These are phyloP conservation scores for Sebastes cheni DNA, from an alignment of 2,797 vertebrate genomes.

Conservation along the genomic window DNA sequence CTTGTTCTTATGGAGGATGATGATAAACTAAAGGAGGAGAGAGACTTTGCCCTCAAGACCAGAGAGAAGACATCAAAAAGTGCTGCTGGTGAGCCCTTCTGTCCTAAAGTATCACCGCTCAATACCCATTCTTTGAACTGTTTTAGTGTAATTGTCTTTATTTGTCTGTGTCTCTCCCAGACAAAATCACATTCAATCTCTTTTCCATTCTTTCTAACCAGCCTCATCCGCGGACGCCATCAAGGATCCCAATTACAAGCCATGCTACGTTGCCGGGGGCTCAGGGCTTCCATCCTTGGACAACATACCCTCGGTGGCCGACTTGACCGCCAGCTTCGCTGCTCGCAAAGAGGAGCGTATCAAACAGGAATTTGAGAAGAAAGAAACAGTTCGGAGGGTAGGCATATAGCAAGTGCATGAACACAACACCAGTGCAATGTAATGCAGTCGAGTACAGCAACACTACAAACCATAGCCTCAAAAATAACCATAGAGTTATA, in stretches of 20 bases:
- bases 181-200: background rate
- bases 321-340: conserved; percentile 76
- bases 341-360: conserved; percentile 83
- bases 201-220: conserved; percentile 37
- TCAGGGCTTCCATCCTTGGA: conserved; percentile 82
- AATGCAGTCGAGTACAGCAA: background rate
- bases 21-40: conserved; percentile 92
- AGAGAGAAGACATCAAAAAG: conserved; percentile 96
- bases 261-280: conserved; percentile 73
- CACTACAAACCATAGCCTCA: background rate
- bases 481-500: background rate
- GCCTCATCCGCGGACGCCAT: conserved; percentile 75
- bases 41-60: conserved; percentile 94
- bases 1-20: conserved; percentile 92
- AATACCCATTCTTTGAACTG: background rate
- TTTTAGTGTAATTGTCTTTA: background rate
- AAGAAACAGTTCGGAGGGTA: conserved; percentile 82
- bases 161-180: background rate
- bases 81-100: conserved; percentile 82
- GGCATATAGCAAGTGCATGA: conserved; percentile 12
- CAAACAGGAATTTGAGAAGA: conserved; percentile 86
- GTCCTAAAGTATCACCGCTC: background rate
- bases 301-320: conserved; percentile 85
- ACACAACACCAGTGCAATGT: background rate
- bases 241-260: conserved; percentile 79